Base-by-base conservation (phyloP, 2,888 invertebrate genomes). In the Caenorhabditis doughertyi region DNA sequence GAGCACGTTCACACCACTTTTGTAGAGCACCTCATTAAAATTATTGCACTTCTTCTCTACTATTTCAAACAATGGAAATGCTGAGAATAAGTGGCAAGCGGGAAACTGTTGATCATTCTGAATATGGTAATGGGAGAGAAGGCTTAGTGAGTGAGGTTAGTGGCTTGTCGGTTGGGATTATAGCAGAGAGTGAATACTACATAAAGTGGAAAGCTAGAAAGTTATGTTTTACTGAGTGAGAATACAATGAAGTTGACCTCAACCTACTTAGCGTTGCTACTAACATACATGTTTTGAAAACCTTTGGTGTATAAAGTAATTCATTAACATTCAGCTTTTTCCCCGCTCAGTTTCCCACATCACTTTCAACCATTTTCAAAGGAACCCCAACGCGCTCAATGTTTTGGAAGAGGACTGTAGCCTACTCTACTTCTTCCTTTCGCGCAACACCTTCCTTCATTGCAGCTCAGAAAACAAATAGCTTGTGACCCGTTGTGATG, bases 381-480 rank as follows among this genome's bases (percentile, higher is more conserved):
- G n/a, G n/a, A n/a, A n/a, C n/a, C n/a, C n/a, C n/a, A n/a, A n/a
- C n/a, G n/a, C n/a, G n/a, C n/a, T n/a, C n/a, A n/a, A n/a, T n/a
- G n/a, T n/a, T n/a, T n/a, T n/a, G n/a, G n/a, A n/a, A n/a, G n/a
- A n/a, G n/a, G n/a, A n/a, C n/a, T n/a, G n/a, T n/a, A n/a, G n/a
- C n/a, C n/a, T n/a, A n/a, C n/a, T n/a, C n/a, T n/a, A n/a, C n/a
- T n/a, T n/a, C n/a, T n/a, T 35, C 21, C n/a, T 55, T 29, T 55
- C 55, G 55, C 42, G 25, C 42, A 42, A 29, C 32, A 55, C 55
- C 42, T 60, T n/a, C 25, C 4, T 21, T 25, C 42, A 42, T 60
- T 60, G 55, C 27, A 60, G 60, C 60, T 60, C 60, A 60, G 60
- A 60, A 60, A 60, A 60, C 60, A 60, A 60, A 60, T 27, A 42